Conservation (phyloP, 2,888 invertebrate genomes). For the Caenorhabditis afra region DNA sequence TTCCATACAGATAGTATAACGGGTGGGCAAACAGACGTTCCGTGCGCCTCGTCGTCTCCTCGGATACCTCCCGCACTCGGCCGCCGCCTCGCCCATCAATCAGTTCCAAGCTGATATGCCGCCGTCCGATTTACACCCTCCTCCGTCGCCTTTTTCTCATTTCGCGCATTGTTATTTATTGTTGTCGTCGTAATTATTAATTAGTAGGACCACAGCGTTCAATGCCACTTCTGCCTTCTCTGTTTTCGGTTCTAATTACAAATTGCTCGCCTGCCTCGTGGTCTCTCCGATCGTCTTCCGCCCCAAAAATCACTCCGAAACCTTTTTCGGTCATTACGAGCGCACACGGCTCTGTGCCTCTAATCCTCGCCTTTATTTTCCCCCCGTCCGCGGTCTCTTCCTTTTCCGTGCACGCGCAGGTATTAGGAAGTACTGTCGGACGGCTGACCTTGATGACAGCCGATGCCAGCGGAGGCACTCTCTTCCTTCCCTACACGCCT, state of each 20-base stretch:
- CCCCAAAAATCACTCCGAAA: constrained; percentile 25
- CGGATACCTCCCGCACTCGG: constrained; percentile 16
- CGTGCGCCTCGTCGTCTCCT: background rate
- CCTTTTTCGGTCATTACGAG: constrained; percentile 11
- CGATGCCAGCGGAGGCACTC: constrained; percentile 20
- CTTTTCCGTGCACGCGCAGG: constrained; percentile 36
- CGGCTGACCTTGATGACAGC: constrained; percentile 51
- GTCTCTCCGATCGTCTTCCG: constrained; percentile 20
- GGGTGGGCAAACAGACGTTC: constrained; percentile 47
- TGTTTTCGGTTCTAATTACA: constrained; percentile 29
- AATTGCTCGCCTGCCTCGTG: constrained; percentile 29
- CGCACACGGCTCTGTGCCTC: constrained; percentile 15
- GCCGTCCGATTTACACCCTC: constrained; percentile 37
- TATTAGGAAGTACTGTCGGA: constrained; percentile 52
- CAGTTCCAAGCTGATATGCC: constrained; percentile 56
- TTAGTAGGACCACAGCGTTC: constrained; percentile 35
- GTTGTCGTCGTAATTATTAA: constrained; percentile 52
- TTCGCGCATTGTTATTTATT: constrained; percentile 51
- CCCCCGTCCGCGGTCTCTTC: constrained; percentile 19
- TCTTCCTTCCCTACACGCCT: constrained; percentile 35
- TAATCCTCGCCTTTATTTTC: constrained; percentile 23
- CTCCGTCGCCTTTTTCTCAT: constrained; percentile 16
- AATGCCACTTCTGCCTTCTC: constrained; percentile 29
- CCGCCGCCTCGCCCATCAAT: constrained; percentile 38
- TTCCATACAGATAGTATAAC: constrained; percentile 50